Base-by-base conservation (phyloP, 1,140 invertebrate species). In the Bombus confusus region DNA sequence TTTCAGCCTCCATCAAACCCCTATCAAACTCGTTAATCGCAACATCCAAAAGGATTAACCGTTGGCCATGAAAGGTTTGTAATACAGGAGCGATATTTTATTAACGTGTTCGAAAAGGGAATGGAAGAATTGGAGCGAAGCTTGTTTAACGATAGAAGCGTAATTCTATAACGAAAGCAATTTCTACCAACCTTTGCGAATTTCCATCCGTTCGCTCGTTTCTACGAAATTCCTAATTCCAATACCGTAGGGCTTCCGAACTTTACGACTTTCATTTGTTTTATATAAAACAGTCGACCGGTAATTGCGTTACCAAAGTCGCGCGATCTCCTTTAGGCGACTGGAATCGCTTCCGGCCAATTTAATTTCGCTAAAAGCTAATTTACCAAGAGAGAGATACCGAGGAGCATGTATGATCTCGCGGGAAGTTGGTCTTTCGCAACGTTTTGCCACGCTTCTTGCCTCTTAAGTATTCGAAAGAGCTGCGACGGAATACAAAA, bases 41-140 rank as follows among this genome's bases (percentile, higher is more conserved):
- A 34, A 18, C 34, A 37, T n/a, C 57, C 25, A 5, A 62, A 77
- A 62, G 18, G 28, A 37, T 41, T 3, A n/a, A 52, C n/a, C 6
- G 52, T 34, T 25, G 10, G 13, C 9, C 39, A 34, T 31, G 22
- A 37, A 37, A 13, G 2, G n/a, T 52, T 10, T 3, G 52, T 9
- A 22, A 59, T 28, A 25, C 2, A 4, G 25, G 0, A 8, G 0
- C 28, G 28, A 25, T 18, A 4, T 31, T 39, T 31, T 5, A 39
- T 31, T 5, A 39, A 1, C 0, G 52, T 0, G 1, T 34, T 15
- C 22, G 18, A 6, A 22, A 0, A 2, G 3, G 28, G 6, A n/a
- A 13, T 25, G 47, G 28, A 22, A 41, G 41, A 47, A 22, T 18
- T 0, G 5, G 9, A 37, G 37, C 8, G 25, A 28, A 41, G n/a